Conservation (phyloP, 2,113 vertebrate species). For the Gopherus flavomarginatus region DNA sequence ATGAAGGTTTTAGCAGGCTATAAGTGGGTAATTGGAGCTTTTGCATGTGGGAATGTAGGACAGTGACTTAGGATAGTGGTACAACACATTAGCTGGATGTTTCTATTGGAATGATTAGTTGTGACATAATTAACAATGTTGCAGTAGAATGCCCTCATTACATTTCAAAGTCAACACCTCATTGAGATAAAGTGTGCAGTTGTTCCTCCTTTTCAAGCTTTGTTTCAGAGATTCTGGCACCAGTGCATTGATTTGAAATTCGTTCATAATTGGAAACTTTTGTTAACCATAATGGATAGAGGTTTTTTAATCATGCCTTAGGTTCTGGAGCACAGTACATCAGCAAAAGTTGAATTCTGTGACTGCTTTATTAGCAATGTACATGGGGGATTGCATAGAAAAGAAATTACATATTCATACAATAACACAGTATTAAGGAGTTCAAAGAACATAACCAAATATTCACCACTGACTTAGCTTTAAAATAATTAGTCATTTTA, state of each 20-base stretch:
- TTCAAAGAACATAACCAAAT: background rate
- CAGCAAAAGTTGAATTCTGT: background rate
- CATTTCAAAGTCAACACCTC: background rate
- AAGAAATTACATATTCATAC: background rate
- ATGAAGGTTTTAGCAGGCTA: background rate
- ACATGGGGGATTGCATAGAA: background rate
- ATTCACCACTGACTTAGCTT: background rate
- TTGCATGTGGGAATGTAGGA: background rate
- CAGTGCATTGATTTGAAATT: background rate
- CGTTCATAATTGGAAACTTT: background rate
- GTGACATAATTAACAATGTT: background rate
- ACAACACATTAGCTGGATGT: background rate
- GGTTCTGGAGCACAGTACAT: background rate
- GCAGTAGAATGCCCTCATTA: background rate
- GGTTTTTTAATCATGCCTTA: background rate
- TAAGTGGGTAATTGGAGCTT: background rate
- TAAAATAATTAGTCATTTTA: background rate
- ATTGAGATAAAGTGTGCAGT: background rate
- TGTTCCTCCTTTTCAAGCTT: background rate
- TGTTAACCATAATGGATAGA: background rate
- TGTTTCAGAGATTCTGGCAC: background rate
- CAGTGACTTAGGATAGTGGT: background rate
- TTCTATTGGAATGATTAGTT: background rate
- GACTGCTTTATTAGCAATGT: background rate
- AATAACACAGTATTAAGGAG: background rate